Percentiles rank a stretch among this genome's conserved stretches.
Evolutionary conservation across 2,888 invertebrate species (phyloP).

Genomic region (Pomacea canaliculata): DNA sequence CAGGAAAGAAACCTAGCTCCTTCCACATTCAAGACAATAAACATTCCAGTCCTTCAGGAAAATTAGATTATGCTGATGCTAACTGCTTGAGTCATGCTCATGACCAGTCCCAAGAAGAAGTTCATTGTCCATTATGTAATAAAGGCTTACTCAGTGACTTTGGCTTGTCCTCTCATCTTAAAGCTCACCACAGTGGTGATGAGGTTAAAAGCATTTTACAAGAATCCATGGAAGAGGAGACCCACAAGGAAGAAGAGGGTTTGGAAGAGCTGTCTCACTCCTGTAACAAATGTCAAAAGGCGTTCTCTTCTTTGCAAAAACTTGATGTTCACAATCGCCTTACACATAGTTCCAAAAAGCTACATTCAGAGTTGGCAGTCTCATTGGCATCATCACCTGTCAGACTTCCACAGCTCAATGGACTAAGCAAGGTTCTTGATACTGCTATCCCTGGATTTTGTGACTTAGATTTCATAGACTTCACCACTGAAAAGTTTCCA

Average conservation of each 20-base stretch:
- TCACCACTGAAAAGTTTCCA: conserved; percentile 83
- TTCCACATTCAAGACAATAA: neutral
- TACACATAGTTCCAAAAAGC: neutral
- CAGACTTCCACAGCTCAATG: conserved; percentile 5
- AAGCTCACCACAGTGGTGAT: conserved; percentile 75
- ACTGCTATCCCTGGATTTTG: conserved; percentile 52
- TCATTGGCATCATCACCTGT: neutral
- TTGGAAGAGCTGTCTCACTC: neutral
- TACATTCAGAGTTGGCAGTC: neutral
- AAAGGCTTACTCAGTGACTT: conserved; percentile 76
- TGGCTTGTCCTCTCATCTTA: conserved; percentile 78
- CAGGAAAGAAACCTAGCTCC: neutral
- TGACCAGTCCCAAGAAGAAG: conserved; percentile 15
- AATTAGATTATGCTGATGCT: conserved; percentile 2
- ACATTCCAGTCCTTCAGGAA: neutral
- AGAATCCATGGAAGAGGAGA: neutral
- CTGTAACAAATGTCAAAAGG: conserved; percentile 15
- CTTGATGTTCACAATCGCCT: conserved; percentile 2
- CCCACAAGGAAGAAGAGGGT: neutral
- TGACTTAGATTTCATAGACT: conserved; percentile 82
- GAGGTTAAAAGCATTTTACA: neutral
- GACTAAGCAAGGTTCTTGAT: neutral
- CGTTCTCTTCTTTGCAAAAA: conserved; percentile 13
- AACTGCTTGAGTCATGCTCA: conserved; percentile 27
- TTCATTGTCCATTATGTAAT: conserved; percentile 77